These are phyloP conservation scores for Hiodon tergisus DNA, from an alignment of 2,113 vertebrate genomes.

Conservation along the genomic window DNA sequence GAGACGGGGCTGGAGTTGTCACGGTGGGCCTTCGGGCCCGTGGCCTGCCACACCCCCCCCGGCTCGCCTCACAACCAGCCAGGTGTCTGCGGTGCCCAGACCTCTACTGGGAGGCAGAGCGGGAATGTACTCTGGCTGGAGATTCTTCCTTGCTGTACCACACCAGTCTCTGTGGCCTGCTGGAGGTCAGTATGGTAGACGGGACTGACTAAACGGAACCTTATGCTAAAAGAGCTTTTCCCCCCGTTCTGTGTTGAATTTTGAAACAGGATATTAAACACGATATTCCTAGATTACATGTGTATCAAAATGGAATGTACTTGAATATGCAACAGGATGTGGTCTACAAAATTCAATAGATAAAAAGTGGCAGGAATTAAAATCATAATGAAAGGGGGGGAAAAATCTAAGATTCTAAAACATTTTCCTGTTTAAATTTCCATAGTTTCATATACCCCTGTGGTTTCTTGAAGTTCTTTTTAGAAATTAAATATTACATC, in stretches of 20 bases:
- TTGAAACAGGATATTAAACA: not conserved
- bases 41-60: constrained; percentile 12
- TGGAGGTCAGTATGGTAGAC: constrained; percentile 16
- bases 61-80: constrained; percentile 18
- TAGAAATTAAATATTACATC: too few relatives aligned
- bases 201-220: constrained; percentile 28
- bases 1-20: constrained; percentile 6
- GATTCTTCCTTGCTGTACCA: not conserved
- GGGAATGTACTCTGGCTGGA: constrained; percentile 27
- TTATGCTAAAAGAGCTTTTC: constrained; percentile 26
- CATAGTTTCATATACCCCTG: constrained; percentile 1
- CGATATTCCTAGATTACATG: constrained; percentile 9
- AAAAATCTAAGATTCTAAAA: not conserved
- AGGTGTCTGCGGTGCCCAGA: constrained; percentile 52
- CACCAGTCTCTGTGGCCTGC: constrained; percentile 8
- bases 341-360: constrained; percentile 11
- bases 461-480: not conserved
- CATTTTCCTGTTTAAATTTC: not conserved
- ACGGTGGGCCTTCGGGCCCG: not conserved
- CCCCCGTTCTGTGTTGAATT: not conserved
- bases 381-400: not conserved
- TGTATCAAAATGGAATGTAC: not conserved
- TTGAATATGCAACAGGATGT: not conserved
- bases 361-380: not conserved
- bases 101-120: constrained; percentile 8